Evolutionary conservation across 2,113 vertebrate genomes (phyloP), one percentile per base, ranked within the genome.

Genomic region (Trematocara stigmaticum): DNA sequence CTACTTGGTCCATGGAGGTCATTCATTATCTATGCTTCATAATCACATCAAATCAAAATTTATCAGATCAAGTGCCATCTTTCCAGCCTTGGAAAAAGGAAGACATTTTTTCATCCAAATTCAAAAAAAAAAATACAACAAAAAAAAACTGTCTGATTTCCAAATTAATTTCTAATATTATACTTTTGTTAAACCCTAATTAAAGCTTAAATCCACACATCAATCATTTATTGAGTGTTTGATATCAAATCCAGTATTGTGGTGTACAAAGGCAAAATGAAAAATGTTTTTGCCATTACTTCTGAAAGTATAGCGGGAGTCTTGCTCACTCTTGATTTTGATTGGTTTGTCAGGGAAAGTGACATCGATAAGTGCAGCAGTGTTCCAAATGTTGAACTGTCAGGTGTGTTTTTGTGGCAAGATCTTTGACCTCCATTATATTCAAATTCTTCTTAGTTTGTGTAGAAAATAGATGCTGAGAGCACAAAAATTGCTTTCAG

Each of bases 1-100:
- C 35, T 40, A 42, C 61, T 59, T 42, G 35, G 64, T 69, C 38
- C 64, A 69, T 69, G n/a, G n/a, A 69, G 64, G 64, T 23, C 38
- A 69, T 69, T 42, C 64, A 42, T 23, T 13, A 13, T 69, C n/a
- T 42, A 8, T 42, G 12, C 38, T 69, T 69, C 38, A 42, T 42
- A 69, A 42, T 69, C 64, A 23, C 18, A 35, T 38, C 18, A 20
- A 40, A 69, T 69, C 64, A 69, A 40, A 11, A 42, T 42, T 69
- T 23, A 69, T 69, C n/a, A 42, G 64, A 15, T 23, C 38, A 42
- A 69, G 64, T 40, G 38, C 35, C 64, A 69, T 69, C 61, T 42
- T 42, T 42, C n/a, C 35, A 40, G 64, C n/a, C 38, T 69, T 16
- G 55, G 55, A 57, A 57, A 57, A 31, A 31, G 55, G 26, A 57